Percentiles rank a stretch among this genome's conserved stretches.
Evolutionary conservation across 2,113 vertebrate genomes (phyloP).

Genomic region (Seriola quinqueradiata): DNA sequence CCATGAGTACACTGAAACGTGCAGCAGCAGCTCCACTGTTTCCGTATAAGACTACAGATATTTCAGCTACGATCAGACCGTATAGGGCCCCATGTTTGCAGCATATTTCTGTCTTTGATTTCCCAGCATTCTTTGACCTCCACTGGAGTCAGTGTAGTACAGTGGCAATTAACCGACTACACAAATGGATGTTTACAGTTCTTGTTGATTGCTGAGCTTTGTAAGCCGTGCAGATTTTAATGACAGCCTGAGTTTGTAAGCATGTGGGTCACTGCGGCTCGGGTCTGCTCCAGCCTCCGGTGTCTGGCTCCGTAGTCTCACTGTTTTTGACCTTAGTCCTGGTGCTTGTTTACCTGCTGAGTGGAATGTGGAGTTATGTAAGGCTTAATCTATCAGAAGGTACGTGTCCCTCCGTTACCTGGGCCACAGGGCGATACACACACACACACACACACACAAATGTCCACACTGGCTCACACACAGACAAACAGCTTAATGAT

Average conservation of each 20-base stretch:
- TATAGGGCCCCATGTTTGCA: not conserved
- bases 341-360: constrained; percentile 74
- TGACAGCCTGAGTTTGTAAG: constrained; percentile 37
- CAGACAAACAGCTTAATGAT: constrained; percentile 47
- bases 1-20: not conserved
- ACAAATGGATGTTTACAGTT: constrained; percentile 47
- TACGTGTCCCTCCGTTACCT: constrained; percentile 61
- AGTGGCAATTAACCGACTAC: constrained; percentile 35
- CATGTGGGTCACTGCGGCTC: constrained; percentile 49
- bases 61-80: not conserved
- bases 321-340: constrained; percentile 55
- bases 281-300: constrained; percentile 27
- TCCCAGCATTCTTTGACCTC: constrained; percentile 28
- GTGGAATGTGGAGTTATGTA: constrained; percentile 69
- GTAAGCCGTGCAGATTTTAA: constrained; percentile 41
- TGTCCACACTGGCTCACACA: constrained; percentile 11
- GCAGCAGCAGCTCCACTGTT: not conserved
- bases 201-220: constrained; percentile 42
- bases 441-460: constrained; percentile 23
- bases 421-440: constrained; percentile 49
- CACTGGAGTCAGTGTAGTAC: not conserved
- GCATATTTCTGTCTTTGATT: constrained; percentile 8
- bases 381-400: constrained; percentile 71
- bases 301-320: constrained; percentile 25
- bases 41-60: not conserved